Conservation (phyloP, 2,888 invertebrate genomes). For the Antheraea assamensis region DNA sequence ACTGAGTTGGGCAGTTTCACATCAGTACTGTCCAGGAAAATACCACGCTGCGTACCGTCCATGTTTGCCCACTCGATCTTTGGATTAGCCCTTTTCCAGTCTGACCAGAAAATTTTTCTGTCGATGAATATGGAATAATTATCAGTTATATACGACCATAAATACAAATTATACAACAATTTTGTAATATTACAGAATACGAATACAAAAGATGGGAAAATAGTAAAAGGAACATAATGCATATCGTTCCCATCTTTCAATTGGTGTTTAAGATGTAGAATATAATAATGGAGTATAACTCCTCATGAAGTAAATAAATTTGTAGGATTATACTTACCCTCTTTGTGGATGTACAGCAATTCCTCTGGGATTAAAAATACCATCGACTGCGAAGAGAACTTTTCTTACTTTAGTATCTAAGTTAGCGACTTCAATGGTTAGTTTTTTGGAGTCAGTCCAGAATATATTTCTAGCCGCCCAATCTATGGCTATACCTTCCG, state of each 20-base stretch:
- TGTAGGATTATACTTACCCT: conserved; percentile 82
- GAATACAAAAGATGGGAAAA: not conserved
- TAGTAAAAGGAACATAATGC: not conserved
- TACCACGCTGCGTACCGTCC: conserved; percentile 92
- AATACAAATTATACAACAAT: not conserved
- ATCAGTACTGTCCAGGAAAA: conserved; percentile 84
- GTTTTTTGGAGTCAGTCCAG: conserved; percentile 96
- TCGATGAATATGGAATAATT: conserved; percentile 33
- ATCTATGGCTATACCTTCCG: conserved; percentile 97
- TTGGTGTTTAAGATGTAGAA: too few relatives aligned
- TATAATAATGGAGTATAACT: not conserved
- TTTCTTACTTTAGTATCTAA: conserved; percentile 89
- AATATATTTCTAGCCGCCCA: conserved; percentile 96
- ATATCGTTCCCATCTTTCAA: too few relatives aligned
- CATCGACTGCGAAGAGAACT: conserved; percentile 86
- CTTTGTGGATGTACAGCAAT: conserved; percentile 95
- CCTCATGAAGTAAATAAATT: not conserved
- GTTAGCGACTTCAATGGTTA: conserved; percentile 94
- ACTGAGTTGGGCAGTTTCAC: conserved; percentile 96
- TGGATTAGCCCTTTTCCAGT: conserved; percentile 95
- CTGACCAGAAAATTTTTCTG: conserved; percentile 98
- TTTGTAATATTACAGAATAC: not conserved
- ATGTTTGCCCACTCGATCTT: conserved; percentile 97
- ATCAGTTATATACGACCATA: not conserved
- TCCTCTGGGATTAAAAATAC: conserved; percentile 95